Evolutionary conservation across 2,113 vertebrate genomes (phyloP), one percentile per base, ranked within the genome.

Genomic region (Pomatorhinus ruficollis): DNA sequence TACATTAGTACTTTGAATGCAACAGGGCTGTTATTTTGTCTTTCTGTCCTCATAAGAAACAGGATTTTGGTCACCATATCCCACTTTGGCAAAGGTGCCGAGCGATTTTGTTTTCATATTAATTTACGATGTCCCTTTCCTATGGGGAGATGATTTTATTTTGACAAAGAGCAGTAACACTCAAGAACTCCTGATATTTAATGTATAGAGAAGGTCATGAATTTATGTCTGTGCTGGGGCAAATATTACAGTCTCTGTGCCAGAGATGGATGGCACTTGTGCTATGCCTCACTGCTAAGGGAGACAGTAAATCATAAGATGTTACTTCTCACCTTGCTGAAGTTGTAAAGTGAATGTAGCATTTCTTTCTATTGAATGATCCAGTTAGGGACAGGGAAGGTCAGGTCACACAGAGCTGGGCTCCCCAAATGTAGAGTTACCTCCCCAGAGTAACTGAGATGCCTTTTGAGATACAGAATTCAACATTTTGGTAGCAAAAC

Each of bases 281-380:
- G 60, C 75, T 61, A 31, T 66, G 84, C 86, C 69, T 56, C 50
- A 6, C 45, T n/a, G 77, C 53, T 47, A 25, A 78, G 85, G 74
- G 66, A 95, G 88, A 52, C 70, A 80, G 90, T 89, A 89, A 93
- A 88, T 97, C 95, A 81, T 24, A 27, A 64, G 69, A 59, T 45
- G 74, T 53, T 87, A 18, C 79, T 87, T 79, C 96, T 96, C 95
- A 90, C 95, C 93, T 94, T 80, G 78, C 83, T 64, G 64, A 83
- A 83, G 89, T 3, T 80, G 71, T 94, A 84, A 95, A 93, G 90
- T 45, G 61, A 81, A 37, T 49, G 15, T 35, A 76, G 28, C 79
- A 65, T 69, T 75, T 83, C 78, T 79, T 88, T 64, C 80, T 89
- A 77, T 42, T 78, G 87, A 96, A 93, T 96, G 52, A 76, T 49